Conservation (phyloP, 1,140 invertebrate species). For the Caenorhabditis remanei region DNA sequence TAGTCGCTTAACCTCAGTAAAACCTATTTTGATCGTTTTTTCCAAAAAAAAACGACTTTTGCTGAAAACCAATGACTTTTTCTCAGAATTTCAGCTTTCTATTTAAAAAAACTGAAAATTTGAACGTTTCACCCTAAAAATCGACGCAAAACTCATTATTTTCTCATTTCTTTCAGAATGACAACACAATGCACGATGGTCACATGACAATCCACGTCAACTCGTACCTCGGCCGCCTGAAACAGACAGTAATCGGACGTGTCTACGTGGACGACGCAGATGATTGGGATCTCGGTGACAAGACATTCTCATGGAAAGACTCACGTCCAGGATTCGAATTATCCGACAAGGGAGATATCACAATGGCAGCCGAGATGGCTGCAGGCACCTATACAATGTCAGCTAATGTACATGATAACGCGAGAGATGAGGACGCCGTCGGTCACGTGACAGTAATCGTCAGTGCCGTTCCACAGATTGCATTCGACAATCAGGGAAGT, state of each 20-base stretch:
- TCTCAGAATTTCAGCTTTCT: too few species aligned
- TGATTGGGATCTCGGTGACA: slow-evolving; percentile 76
- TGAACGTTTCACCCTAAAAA: too few species aligned
- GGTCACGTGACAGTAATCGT: slow-evolving; percentile 73
- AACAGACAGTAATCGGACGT: slow-evolving; percentile 72
- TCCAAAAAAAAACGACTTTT: too few species aligned
- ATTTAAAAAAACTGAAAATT: too few species aligned
- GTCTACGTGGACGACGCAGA: slow-evolving; percentile 75
- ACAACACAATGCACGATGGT: slow-evolving; percentile 76
- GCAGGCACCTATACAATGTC: slow-evolving; percentile 72
- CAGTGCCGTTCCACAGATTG: slow-evolving; percentile 63
- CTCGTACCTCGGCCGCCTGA: slow-evolving; percentile 74
- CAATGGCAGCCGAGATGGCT: slow-evolving; percentile 72
- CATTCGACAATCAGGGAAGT: slow-evolving; percentile 76
- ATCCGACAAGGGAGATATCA: slow-evolving; percentile 66
- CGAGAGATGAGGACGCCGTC: slow-evolving; percentile 68
- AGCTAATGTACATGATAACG: slow-evolving; percentile 71
- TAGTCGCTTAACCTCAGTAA: not conserved
- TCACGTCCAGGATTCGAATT: slow-evolving; percentile 63
- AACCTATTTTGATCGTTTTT: not conserved
- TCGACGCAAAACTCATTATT: too few species aligned
- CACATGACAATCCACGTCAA: slow-evolving; percentile 74
- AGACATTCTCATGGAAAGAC: slow-evolving; percentile 69
- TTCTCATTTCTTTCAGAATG: slow-evolving; percentile 71
- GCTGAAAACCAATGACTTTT: too few species aligned